Conservation (phyloP, 2,113 vertebrate genomes). For the Tragelaphus strepsiceros region DNA sequence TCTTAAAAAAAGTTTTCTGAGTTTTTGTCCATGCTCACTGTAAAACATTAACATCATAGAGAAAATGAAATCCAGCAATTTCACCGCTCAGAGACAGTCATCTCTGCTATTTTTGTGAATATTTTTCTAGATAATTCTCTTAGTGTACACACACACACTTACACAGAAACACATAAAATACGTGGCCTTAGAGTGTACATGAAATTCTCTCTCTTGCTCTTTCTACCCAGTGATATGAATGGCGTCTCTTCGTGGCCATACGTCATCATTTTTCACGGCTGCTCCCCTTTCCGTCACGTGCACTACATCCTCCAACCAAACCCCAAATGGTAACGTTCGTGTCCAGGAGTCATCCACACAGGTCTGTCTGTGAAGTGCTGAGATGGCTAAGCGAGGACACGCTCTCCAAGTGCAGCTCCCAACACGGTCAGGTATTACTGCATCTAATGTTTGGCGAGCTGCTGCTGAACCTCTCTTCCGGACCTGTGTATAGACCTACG, state of each 20-base stretch:
- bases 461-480: not conserved
- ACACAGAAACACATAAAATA: not conserved
- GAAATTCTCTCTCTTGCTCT: not conserved
- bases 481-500: not conserved
- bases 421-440: accelerated
- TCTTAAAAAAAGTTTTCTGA: not conserved
- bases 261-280: accelerated
- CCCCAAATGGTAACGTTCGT: accelerated
- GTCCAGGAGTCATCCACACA: accelerated
- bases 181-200: accelerated
- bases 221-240: not conserved
- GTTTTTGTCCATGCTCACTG: not conserved
- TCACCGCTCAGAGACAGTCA: not conserved
- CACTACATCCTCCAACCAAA: not conserved
- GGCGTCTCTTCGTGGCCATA: not conserved
- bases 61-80: not conserved
- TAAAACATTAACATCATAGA: not conserved
- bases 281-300: not conserved
- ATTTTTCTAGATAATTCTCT: not conserved
- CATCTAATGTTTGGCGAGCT: not conserved
- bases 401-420: not conserved
- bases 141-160: too few species aligned
- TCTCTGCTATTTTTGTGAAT: not conserved
- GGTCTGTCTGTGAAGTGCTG: not conserved
- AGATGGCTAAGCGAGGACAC: not conserved